Evolutionary conservation across 35 echinoderm and acorn worm species (phyloP).

Genomic region (Lytechinus variegatus): DNA sequence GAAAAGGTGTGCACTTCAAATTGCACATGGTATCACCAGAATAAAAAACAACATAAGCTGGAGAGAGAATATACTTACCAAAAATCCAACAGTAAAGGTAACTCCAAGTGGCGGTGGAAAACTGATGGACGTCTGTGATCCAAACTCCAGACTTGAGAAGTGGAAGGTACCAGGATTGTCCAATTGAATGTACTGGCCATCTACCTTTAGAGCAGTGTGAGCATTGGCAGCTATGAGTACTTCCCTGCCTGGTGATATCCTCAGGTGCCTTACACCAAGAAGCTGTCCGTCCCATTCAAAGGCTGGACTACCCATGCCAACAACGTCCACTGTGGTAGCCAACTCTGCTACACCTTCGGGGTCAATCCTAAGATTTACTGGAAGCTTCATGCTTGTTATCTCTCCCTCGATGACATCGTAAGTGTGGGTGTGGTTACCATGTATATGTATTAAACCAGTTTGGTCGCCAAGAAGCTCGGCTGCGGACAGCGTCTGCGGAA

Average conservation of each 20-base stretch:
- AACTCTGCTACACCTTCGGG: conserved; percentile 71
- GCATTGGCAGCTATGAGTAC: conserved; percentile 68
- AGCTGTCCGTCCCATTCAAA: conserved; percentile 83
- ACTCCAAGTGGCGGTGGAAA: conserved; percentile 89
- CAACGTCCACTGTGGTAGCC: conserved; percentile 84
- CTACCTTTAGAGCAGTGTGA: conserved; percentile 83
- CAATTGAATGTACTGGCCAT: conserved; percentile 61
- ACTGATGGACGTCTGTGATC: conserved; percentile 65
- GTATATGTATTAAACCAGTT: conserved; percentile 82
- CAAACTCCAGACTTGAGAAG: conserved; percentile 91
- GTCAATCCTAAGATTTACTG: conserved; percentile 82
- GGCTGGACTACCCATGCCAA: conserved; percentile 75
- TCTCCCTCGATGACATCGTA: conserved; percentile 73
- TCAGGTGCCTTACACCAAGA: conserved; percentile 74
- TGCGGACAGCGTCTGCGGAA: conserved; percentile 44
- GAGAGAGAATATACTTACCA: conserved; percentile 60
- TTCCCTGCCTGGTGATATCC: conserved; percentile 65
- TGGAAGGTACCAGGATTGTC: conserved; percentile 91
- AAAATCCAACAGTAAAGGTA: conserved; percentile 77
- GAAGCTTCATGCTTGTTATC: conserved; percentile 72
- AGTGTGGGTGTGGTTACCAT: conserved; percentile 68
- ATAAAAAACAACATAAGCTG: no score
- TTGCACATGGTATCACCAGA: no score
- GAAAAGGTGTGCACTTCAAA: no score
- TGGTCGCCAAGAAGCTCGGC: conserved; percentile 70